Evolutionary conservation across 2,113 vertebrate genomes (phyloP), one percentile per base, ranked within the genome.

Genomic region (Opisthocomus hoazin): DNA sequence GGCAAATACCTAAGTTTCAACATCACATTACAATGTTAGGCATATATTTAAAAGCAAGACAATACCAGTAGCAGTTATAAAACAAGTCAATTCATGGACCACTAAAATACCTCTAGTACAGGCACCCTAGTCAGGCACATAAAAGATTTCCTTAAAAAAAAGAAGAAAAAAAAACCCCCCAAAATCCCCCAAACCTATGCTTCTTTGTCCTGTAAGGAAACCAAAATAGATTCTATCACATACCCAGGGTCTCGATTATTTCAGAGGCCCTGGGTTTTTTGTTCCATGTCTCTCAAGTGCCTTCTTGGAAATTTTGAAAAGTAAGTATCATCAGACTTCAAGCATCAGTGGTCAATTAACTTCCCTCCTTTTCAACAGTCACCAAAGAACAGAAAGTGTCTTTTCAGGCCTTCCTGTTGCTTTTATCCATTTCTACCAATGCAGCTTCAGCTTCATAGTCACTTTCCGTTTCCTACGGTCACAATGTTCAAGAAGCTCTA

Each of bases 51-150:
- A 95, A 91, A 93, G 95, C 97, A 93, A 94, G 93, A 97, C 93
- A 89, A 8, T 91, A 95, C 96, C 96, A 97, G 94, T 93, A 97
- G 94, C 95, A 96, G 94, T 93, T 95, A 95, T 89, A 93, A 94
- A 97, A 91, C 83, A 97, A 84, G 71, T 84, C 66, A 96, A 90
- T 23, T 74, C 4, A 91, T 69, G 77, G 95, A 94, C 92, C 95
- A 95, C 96, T 94, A 89, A 97, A 96, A 96, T 95, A 94, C 87
- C 74, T 96, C 91, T 85, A 96, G 81, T 95, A 97, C 81, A 93
- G 89, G 87, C 91, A 93, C 87, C 87, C 89, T 87, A 84, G 94
- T 61, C 34, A 79, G 92, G 92, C 11, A 41, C 77, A 43, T 41
- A 84, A 63, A 84, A 46, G 34, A 70, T 53, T 85, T 89, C 65